Conservation (phyloP, 2,888 invertebrate species). For the Drosophila kanekoi region DNA sequence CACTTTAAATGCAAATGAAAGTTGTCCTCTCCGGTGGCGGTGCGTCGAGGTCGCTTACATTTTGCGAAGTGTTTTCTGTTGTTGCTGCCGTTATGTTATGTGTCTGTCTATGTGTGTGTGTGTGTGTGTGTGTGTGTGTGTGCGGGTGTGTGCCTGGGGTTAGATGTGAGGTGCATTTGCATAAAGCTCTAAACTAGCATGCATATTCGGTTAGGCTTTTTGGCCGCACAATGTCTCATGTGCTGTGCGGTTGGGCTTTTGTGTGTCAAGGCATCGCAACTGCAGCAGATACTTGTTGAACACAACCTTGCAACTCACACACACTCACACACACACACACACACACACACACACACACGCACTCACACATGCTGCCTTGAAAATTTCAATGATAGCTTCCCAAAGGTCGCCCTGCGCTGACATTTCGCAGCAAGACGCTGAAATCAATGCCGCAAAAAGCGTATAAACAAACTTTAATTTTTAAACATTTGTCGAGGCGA, state of each 20-base stretch:
- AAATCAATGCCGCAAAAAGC: slow-evolving; percentile 54
- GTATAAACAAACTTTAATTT: slow-evolving; percentile 58
- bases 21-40: slow-evolving; percentile 62
- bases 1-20: slow-evolving; percentile 80
- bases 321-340: slow-evolving; percentile 13
- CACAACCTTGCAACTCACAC: slow-evolving; percentile 60
- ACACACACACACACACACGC: slow-evolving; percentile 10
- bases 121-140: slow-evolving; percentile 15
- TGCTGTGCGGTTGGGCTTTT: slow-evolving; percentile 56
- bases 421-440: slow-evolving; percentile 30
- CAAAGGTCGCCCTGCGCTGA: slow-evolving; percentile 52
- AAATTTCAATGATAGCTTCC: slow-evolving; percentile 50
- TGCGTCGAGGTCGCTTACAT: slow-evolving; percentile 76
- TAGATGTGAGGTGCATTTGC: slow-evolving; percentile 61
- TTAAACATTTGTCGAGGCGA: slow-evolving; percentile 45
- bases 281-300: slow-evolving; percentile 71
- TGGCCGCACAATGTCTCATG: slow-evolving; percentile 61
- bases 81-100: slow-evolving; percentile 18
- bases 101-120: slow-evolving; percentile 1
- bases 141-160: slow-evolving; percentile 26
- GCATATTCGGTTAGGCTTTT: slow-evolving; percentile 77
- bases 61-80: slow-evolving; percentile 67
- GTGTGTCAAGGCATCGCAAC: slow-evolving; percentile 72
- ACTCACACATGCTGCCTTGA: slow-evolving; percentile 53
- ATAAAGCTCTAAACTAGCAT: slow-evolving; percentile 72